Percentiles rank a stretch among this genome's conserved stretches.
Evolutionary conservation across 2,888 invertebrate species (phyloP).

Genomic region (Drosophila rubida): DNA sequence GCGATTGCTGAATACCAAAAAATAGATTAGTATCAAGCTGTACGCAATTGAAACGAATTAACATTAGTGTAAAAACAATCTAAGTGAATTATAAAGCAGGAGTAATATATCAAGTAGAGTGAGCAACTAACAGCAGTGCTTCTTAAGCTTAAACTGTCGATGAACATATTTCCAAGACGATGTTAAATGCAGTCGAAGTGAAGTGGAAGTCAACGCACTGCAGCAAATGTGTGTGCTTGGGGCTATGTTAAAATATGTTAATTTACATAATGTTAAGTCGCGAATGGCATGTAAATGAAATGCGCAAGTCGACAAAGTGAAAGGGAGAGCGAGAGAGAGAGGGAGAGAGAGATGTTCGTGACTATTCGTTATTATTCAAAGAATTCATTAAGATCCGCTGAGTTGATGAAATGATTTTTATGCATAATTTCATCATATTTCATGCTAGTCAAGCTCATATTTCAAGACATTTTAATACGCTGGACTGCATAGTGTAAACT

Average conservation of each 20-base stretch:
- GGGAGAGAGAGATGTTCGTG: background rate
- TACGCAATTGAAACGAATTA: too few species aligned
- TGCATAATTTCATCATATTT: conserved; percentile 39
- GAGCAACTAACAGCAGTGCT: background rate
- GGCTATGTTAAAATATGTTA: background rate
- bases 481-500: conserved; percentile 13
- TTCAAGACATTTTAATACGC: conserved; percentile 25
- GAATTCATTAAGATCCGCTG: conserved; percentile 17
- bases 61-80: too few species aligned
- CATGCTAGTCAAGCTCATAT: conserved; percentile 31
- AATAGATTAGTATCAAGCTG: too few species aligned
- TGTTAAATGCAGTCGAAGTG: too few species aligned
- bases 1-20: too few species aligned
- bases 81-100: too few species aligned
- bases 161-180: background rate
- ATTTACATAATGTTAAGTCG: background rate
- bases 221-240: background rate
- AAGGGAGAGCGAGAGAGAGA: background rate
- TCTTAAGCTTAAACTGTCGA: background rate
- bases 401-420: conserved; percentile 32
- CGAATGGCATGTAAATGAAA: background rate
- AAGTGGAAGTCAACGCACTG: background rate
- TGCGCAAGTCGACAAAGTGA: background rate
- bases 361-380: conserved; percentile 4
- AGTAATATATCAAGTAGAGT: too few species aligned